Conservation (phyloP, 2,888 invertebrate species). For the Rotaria socialis region DNA sequence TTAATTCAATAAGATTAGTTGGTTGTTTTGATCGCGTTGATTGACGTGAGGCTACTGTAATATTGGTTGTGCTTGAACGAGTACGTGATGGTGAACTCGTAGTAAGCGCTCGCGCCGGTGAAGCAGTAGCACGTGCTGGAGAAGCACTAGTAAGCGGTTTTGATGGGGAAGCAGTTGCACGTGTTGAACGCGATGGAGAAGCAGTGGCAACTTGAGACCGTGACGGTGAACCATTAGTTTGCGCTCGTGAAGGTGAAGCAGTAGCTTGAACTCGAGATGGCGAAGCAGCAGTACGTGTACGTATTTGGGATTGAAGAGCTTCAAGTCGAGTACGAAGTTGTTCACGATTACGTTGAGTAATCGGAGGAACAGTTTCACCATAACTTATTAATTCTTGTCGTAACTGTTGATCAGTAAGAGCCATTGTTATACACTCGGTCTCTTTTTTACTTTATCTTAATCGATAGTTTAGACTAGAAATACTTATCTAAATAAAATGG, state of each 20-base stretch:
- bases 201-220: neutral
- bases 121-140: neutral
- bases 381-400: neutral
- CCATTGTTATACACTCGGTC: neutral
- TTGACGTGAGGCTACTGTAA: neutral
- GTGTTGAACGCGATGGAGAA: neutral
- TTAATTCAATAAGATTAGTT: neutral
- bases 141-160: neutral
- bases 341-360: constrained; percentile 26
- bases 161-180: neutral
- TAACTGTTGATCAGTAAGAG: constrained; percentile 7
- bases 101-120: neutral
- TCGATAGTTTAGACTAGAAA: neutral
- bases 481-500: neutral
- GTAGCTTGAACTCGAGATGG: neutral
- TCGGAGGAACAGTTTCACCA: constrained; percentile 23
- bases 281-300: neutral
- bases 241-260: neutral
- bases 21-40: neutral
- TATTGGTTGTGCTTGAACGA: neutral
- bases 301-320: neutral
- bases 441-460: neutral
- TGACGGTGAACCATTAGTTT: neutral
- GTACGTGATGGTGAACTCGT: neutral
- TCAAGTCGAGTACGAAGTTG: constrained; percentile 12